Evolutionary conservation across 2,113 vertebrate species (phyloP), one percentile per base, ranked within the genome.

Genomic region (Nesospiza acunhae): DNA sequence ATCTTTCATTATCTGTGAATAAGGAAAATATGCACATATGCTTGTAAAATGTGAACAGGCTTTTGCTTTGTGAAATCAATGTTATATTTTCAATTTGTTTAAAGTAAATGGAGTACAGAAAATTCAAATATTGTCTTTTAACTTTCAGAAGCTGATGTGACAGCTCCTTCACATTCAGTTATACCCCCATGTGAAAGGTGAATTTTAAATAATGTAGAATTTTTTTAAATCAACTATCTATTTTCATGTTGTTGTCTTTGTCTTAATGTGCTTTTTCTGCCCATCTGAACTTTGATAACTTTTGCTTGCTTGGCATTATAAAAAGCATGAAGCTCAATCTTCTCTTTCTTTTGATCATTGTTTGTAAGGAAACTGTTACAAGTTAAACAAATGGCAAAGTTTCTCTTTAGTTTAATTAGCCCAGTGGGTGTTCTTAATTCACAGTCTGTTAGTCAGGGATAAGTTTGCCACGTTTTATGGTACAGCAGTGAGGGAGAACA

Each of bases 101-200:
- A 63, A 91, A 68, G 67, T 59, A 81, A 93, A 75, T n/a, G 26
- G 22, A 58, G 23, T 46, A 47, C 17, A 68, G 35, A 41, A 93
- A 73, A 37, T 39, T 82, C 22, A 88, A 10, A 72, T 50, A n/a
- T 19, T 93, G 9, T 87, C 52, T 84, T 96, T 85, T 95, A 41
- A 74, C 78, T 94, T 91, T 16, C 80, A 98, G 98, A 96, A 96
- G 88, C 93, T 84, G 94, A 86, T 42, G 23, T 56, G 76, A 86
- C 92, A 84, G 97, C 98, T 52, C 49, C 95, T 59, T 94, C 97
- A 30, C 95, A 94, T 55, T 89, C 97, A 63, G 1, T 97, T 79
- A 41, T 91, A 66, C 97, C 97, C 79, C 89, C 96, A 35, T n/a
- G 72, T 83, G 96, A 94, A 98, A 98, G 98, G 98, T 98, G 93